Percentiles rank a stretch among this genome's conserved stretches.
These are phyloP conservation scores for Leucopsar rothschildi DNA, from an alignment of 2,113 vertebrate genomes.

Conservation along the genomic window DNA sequence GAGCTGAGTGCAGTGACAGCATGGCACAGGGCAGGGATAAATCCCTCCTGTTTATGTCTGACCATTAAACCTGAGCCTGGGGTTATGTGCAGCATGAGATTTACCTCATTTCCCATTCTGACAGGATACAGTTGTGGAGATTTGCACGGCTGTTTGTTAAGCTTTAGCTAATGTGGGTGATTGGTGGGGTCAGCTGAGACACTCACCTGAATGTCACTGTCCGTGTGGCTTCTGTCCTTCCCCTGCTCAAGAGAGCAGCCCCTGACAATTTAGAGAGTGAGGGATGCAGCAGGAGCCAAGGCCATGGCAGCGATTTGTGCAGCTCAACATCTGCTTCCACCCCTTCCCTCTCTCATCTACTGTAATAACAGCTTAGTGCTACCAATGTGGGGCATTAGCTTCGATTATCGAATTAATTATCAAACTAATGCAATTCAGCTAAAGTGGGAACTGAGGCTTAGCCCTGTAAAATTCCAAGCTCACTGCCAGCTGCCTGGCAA, in stretches of 20 bases:
- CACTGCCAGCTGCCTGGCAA: neutral
- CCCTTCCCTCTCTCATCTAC: neutral
- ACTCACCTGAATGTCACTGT: neutral
- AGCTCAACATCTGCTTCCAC: fast-evolving
- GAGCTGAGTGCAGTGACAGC: neutral
- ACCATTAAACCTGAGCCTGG: neutral
- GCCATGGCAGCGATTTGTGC: neutral
- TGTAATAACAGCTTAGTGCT: neutral
- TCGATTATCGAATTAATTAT: neutral
- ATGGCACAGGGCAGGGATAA: neutral
- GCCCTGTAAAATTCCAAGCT: neutral
- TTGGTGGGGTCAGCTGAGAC: neutral
- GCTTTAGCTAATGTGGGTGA: fast-evolving
- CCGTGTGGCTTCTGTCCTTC: neutral
- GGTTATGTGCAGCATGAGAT: neutral
- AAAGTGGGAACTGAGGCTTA: no score
- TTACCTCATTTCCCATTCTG: neutral
- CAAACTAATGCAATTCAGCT: neutral
- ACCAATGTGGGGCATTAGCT: neutral
- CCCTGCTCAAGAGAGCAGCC: neutral
- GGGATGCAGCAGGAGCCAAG: neutral
- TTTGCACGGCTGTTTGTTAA: neutral
- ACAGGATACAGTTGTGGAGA: no score
- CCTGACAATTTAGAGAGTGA: fast-evolving
- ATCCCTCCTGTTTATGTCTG: neutral